Evolutionary conservation across 2,797 vertebrate genomes (phyloP).

Genomic region (Pipistrellus nathusii): DNA sequence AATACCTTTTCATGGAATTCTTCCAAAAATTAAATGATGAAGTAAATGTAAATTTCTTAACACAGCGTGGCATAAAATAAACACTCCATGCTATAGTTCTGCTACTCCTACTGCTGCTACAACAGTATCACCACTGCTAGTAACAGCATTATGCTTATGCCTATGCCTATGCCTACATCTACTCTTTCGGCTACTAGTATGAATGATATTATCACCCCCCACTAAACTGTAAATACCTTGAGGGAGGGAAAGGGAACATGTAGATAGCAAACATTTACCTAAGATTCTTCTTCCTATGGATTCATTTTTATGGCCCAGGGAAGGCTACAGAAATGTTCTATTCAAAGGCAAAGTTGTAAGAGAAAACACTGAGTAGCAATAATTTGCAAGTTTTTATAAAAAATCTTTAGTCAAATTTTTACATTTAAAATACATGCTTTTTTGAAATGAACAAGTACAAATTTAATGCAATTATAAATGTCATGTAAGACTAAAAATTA

Average conservation of each 20-base stretch:
- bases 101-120: too few relatives aligned
- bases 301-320: neutral
- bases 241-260: conserved; percentile 13
- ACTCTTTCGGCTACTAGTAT: neutral
- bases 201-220: neutral
- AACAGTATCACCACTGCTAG: neutral
- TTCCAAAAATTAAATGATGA: neutral
- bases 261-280: conserved; percentile 13
- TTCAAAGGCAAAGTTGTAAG: neutral
- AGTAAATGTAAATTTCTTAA: neutral
- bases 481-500: conserved; percentile 25
- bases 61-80: neutral
- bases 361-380: neutral
- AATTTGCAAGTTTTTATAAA: conserved; percentile 32
- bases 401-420: conserved; percentile 32
- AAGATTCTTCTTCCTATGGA: neutral
- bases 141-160: fast-evolving
- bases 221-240: neutral
- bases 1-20: neutral
- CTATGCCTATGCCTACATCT: neutral
- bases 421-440: conserved; percentile 36
- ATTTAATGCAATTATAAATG: conserved; percentile 46
- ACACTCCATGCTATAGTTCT: neutral
- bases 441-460: neutral
- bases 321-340: neutral